Evolutionary conservation across 2,888 invertebrate genomes (phyloP), one percentile per base, ranked within the genome.

Genomic region (Drosophila cognata): DNA sequence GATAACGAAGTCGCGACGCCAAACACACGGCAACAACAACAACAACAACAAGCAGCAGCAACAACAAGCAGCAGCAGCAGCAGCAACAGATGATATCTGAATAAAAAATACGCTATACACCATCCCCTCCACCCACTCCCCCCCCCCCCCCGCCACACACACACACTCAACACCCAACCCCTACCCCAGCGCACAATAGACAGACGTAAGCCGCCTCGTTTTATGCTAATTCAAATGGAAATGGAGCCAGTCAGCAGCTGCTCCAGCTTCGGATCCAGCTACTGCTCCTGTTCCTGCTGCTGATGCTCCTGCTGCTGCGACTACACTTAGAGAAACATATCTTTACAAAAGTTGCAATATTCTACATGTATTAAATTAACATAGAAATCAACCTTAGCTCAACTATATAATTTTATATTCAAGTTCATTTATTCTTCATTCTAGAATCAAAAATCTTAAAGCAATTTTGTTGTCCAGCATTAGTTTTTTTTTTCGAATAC

Each of bases 201-300:
- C 88, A 89, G 89, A 86, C 88, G 85, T 86, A 86, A 86, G 85
- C 89, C 85, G 85, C 85, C 85, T 86, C 85, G 89, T 89, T 86
- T 86, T 86, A 86, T 86, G 85, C 85, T 86, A 86, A 86, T 86
- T 86, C 85, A 86, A 86, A 86, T 86, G 89, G 85, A 86, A 86
- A 86, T 89, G 89, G 88, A 89, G 85, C 89, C 89, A 89, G 85
- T 86, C 85, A 86, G 85, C 89, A 86, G 85, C 85, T 85, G 85
- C 89, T 81, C 60, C 71, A 67, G 67, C 60, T 46, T 21, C 71
- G 36, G 29, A n/a, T 29, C 28, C 51, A 29, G 82, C 86, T 85
- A 86, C 85, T 82, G 82, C 85, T 76, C 56, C 59, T 59, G 68
- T 38, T 41, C n/a, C 51, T 48, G 35, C 33, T 41, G 41, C 18